These are phyloP conservation scores for Muscicapa adusta DNA, from an alignment of 2,113 vertebrate species.

Conservation along the genomic window DNA sequence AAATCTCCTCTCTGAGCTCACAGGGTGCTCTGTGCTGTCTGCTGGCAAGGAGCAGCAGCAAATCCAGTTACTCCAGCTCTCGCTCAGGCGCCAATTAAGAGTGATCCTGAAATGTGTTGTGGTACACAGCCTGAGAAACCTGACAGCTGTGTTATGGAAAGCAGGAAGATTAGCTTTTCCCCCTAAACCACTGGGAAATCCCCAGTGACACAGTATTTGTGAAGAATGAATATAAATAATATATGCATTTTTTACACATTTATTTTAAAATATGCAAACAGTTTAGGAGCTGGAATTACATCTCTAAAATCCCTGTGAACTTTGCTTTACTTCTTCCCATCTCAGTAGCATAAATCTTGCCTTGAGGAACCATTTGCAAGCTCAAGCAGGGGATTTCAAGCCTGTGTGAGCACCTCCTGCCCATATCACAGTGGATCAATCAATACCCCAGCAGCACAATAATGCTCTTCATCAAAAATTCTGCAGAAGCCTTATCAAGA, in stretches of 20 bases:
- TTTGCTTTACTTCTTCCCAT: background rate
- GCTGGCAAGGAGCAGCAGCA: background rate
- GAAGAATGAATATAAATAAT: background rate
- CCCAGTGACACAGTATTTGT: background rate
- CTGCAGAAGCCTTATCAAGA: background rate
- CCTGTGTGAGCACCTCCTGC: background rate
- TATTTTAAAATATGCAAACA: background rate
- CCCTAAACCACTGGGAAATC: background rate
- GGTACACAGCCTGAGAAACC: background rate
- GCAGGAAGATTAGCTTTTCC: background rate
- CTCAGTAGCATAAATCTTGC: background rate
- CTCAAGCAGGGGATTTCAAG: background rate
- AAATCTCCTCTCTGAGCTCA: background rate
- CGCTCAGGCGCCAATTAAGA: background rate
- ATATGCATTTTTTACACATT: background rate
- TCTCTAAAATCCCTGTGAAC: background rate
- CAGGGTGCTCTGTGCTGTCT: background rate
- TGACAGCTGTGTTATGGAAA: background rate
- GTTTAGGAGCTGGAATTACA: background rate
- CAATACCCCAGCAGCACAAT: background rate
- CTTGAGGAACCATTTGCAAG: constrained; percentile 4
- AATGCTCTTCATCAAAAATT: constrained; percentile 11
- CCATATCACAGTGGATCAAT: background rate
- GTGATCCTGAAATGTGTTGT: background rate
- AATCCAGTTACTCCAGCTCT: background rate